phyloP scores from a whole-genome alignment of 1,140 invertebrate species.

The Ylistrum balloti region DNA sequence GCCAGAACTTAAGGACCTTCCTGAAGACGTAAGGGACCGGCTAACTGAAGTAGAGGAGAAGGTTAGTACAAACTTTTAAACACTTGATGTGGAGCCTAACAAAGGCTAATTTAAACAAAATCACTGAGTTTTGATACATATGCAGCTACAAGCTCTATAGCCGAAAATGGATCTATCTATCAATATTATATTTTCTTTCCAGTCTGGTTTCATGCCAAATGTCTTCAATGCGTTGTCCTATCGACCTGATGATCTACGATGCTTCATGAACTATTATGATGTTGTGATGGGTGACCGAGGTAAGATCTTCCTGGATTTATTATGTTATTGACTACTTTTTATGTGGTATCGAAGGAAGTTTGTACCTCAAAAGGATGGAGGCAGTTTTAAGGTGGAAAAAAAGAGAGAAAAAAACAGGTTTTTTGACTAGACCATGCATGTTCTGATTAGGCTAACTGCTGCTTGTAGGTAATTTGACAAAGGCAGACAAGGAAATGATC shows the following conservation, averaged over 20 bases:
- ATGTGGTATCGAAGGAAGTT: no score
- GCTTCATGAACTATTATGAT: constrained; percentile 75
- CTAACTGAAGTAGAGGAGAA: constrained; percentile 66
- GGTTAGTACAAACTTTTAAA: constrained; percentile 48
- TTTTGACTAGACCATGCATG: no score
- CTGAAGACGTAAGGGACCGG: constrained; percentile 62
- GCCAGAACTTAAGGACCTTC: constrained; percentile 61
- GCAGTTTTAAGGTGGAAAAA: no score
- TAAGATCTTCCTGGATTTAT: constrained; percentile 45
- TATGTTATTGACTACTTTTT: no score
- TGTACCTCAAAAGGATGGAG: no score
- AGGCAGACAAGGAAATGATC: constrained; percentile 77
- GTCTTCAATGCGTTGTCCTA: constrained; percentile 71
- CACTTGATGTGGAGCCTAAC: no score
- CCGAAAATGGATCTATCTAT: background rate
- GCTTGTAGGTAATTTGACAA: constrained; percentile 72
- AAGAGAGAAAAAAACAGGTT: no score
- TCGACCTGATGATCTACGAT: constrained; percentile 72
- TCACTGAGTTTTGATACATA: background rate
- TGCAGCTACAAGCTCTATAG: no score
- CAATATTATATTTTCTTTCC: constrained; percentile 53
- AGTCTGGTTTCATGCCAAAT: constrained; percentile 76
- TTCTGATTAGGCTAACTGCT: no score
- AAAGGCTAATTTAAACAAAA: background rate
- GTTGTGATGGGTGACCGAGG: constrained; percentile 72